Evolutionary conservation across 2,888 invertebrate genomes (phyloP), one percentile per base, ranked within the genome.

Genomic region (Dinocampus coccinellae): DNA sequence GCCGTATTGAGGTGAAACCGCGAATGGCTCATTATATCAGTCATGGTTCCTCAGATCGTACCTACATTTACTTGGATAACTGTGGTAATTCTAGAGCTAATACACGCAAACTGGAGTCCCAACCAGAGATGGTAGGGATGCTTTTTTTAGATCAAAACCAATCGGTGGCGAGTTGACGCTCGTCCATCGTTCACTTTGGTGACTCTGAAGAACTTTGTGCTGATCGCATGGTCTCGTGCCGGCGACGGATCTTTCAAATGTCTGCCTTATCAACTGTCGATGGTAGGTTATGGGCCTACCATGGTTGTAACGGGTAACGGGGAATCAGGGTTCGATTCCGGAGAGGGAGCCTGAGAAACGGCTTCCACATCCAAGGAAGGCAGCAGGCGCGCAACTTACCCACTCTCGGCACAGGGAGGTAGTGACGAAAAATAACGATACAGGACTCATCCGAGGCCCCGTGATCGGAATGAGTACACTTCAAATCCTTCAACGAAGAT

Each of bases 311-410:
- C 75, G 75, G 90, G 91, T 92, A 91, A 92, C 91, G 91, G 92
- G 90, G 91, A 92, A 92, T 92, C 89, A 92, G 92, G 92, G 91
- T 92, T 92, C 90, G 91, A 52, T 64, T 64, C 64, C 64, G 64
- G 64, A 64, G 89, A 90, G 91, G 90, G 90, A 91, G 91, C 91
- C 90, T 91, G 91, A 91, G 90, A 91, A 91, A 91, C 90, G 90
- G 91, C 90, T 91, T 91, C 90, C 91, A 91, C 90, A 90, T 91
- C 91, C 89, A 91, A 92, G 91, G 91, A 91, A 91, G 91, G 91
- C 91, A 92, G 91, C 91, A 91, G 91, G 90, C 91, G 90, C 91
- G 91, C 89, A 91, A 91, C 90, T 90, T 91, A 90, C 90, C 90
- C 90, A 90, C 88, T 90, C 89, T 88, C 88, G 88, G 87, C 87